These are phyloP conservation scores for Alosa sapidissima DNA, from an alignment of 2,797 vertebrate genomes.

Conservation along the genomic window DNA sequence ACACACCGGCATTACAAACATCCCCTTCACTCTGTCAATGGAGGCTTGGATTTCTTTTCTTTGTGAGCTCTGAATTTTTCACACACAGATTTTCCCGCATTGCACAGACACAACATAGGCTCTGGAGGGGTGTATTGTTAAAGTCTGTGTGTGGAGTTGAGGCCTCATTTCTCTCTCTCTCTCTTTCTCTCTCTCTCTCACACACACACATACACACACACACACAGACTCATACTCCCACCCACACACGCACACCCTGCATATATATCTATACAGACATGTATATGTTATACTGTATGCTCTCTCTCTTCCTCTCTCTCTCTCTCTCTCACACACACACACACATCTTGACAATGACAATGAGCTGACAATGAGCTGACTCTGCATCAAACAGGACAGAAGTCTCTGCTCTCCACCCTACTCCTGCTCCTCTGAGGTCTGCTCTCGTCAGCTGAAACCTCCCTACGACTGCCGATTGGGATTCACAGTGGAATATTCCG, in stretches of 20 bases:
- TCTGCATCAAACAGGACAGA: neutral
- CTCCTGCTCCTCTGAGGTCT: neutral
- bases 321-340: neutral
- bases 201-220: neutral
- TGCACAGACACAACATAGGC: neutral
- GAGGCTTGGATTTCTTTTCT: conserved; percentile 33
- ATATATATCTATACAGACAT: neutral
- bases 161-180: neutral
- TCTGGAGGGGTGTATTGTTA: neutral
- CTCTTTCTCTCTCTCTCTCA: neutral
- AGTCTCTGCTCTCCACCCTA: neutral
- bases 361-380: neutral
- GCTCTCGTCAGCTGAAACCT: neutral
- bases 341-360: neutral
- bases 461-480: neutral
- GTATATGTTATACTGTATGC: neutral
- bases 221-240: neutral
- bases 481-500: neutral
- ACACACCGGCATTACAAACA: conserved; percentile 19
- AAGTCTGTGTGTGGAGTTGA: neutral
- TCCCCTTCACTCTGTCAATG: conserved; percentile 29
- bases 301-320: no score
- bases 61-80: neutral
- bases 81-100: neutral
- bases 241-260: neutral